Evolutionary conservation across 2,113 vertebrate species (phyloP).

Genomic region (Xenus cinereus): DNA sequence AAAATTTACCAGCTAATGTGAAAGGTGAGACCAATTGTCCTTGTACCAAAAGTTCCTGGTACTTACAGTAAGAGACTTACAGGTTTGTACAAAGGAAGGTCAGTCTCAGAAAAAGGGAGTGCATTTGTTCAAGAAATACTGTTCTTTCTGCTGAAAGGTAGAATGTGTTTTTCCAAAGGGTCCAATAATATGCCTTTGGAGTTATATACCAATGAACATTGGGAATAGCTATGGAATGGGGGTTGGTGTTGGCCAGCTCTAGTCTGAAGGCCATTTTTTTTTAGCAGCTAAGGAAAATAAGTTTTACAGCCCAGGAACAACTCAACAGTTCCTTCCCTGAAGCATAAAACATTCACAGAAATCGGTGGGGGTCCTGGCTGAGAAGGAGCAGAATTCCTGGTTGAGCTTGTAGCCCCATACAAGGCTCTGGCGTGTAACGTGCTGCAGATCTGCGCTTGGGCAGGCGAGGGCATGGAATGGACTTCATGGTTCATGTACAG

Average conservation of each 20-base stretch:
- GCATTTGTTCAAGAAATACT: neutral
- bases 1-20: neutral
- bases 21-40: neutral
- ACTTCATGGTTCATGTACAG: neutral
- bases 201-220: neutral
- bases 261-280: neutral
- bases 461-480: neutral
- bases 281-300: constrained; percentile 34
- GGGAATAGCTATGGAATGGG: neutral
- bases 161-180: neutral
- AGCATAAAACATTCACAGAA: constrained; percentile 23
- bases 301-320: constrained; percentile 33
- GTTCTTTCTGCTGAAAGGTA: constrained; percentile 15
- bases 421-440: rapidly evolving
- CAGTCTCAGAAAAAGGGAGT: neutral
- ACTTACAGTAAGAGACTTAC: neutral
- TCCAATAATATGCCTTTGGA: constrained; percentile 10
- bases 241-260: neutral
- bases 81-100: neutral
- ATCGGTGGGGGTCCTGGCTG: constrained; percentile 10
- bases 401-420: neutral
- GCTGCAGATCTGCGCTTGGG: neutral
- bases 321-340: constrained; percentile 28
- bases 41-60: neutral
- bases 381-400: neutral